Base-by-base conservation (phyloP, 2,113 vertebrate species). In the Zeus faber region DNA sequence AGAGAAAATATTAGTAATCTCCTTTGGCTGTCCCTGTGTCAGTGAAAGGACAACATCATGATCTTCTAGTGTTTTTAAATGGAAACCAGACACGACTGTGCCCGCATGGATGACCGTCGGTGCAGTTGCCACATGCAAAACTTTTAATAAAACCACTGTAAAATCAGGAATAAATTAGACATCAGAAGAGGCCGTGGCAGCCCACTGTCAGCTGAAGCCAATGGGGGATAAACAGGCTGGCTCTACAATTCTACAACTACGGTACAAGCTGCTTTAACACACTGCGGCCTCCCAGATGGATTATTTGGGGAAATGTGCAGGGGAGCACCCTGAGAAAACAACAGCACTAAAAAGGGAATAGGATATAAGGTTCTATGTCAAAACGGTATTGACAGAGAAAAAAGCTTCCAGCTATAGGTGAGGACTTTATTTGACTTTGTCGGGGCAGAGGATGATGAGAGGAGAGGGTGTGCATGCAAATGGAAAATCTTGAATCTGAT, bases 141-240 rank as follows among this genome's bases (percentile, higher is more conserved):
- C 67, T 72, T 79, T 81, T 63, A 75, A 79, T 76, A 72, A 79
- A 81, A 78, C 50, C 80, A 66, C 69, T 71, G 81, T 71, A 77
- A 72, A 84, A 83, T 74, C 51, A 74, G 73, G 79, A 66, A 43
- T 78, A 64, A 81, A 80, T 82, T 76, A 79, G 49, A 74, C 73
- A 37, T 81, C 66, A 77, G 14, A 68, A 74, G 55, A 9, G 16
- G 22, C 47, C 49, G 58, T 56, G 75, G 74, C 66, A 58, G 62
- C 53, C 51, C 51, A 47, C 71, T 70, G 77, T 79, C 76, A 51
- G 45, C 37, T 5, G 31, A 47, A 58, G 65, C 72, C 79, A 77
- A 63, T 29, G 50, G 70, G 59, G 72, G 60, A 82, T 78, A 80
- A 88, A 84, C 76, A 84, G 57, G 74, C 64, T 58, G 43, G 52